Base-by-base conservation (phyloP, 2,888 invertebrate species). In the Scelioninae gen. 2 region DNA sequence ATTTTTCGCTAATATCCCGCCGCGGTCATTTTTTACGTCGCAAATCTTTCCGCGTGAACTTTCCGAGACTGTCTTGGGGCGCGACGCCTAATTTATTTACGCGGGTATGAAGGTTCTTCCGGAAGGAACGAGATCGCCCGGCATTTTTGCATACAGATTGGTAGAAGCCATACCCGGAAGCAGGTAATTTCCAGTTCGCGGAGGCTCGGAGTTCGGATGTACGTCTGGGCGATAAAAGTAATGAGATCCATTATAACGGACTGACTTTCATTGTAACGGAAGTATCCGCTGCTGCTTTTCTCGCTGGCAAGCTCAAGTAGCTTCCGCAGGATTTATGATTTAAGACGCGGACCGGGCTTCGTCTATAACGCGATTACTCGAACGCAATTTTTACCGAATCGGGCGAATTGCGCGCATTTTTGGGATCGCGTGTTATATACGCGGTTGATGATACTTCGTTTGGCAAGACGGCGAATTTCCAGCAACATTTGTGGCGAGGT, bases 181-280 rank as follows among this genome's bases (percentile, higher is more conserved):
- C 76, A 78, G 80, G 82, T 79, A 84, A 84, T 84, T 83, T 82
- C 79, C 77, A 80, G 80, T 80, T 79, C 65, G 76, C 65, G 76
- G 73, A 78, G 78, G 80, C 81, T 81, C 81, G 82, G 80, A 81
- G 41, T 79, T 78, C 79, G 77, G 81, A 84, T 83, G 82, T 84
- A 83, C 81, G 83, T 81, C 79, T 79, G 61, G 74, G 80, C 83
- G 83, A 84, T 84, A 85, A 85, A 84, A 84, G 83, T 84, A 85
- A 84, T 82, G 84, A 83, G 84, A 84, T 84, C 82, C 83, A 83
- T 84, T 83, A 84, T 83, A 84, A 83, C 79, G 76, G 79, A 79
- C 82, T 79, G 80, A 82, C 80, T 77, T 78, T 76, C 76, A 74
- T 77, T 75, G 72, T 74, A 77, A 78, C 75, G 75, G 25, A 67